Conservation (phyloP, 2,888 invertebrate species). For the Carpatolechia fugitivella region DNA sequence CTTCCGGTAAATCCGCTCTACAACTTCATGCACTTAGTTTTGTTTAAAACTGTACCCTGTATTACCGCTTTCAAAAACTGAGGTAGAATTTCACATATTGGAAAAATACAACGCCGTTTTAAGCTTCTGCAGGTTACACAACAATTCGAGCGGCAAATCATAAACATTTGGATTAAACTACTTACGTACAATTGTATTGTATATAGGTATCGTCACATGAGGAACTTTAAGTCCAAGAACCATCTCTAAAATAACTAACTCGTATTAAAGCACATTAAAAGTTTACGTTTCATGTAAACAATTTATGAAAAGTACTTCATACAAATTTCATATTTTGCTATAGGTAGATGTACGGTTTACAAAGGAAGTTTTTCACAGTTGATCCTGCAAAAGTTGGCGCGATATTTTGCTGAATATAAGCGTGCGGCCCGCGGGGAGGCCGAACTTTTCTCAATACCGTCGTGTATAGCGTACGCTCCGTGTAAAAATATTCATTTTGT, state of each 20-base stretch:
- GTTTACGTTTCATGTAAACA: background rate
- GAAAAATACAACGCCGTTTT: background rate
- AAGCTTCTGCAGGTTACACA: background rate
- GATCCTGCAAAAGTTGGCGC: conserved; percentile 51
- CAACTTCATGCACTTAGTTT: conserved; percentile 72
- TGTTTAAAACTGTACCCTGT: conserved; percentile 52
- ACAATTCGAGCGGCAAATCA: no score
- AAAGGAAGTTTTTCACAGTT: conserved; percentile 36
- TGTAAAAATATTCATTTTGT: conserved; percentile 65
- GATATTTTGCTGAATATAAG: conserved; percentile 61
- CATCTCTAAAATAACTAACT: background rate
- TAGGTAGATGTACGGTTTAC: conserved; percentile 43
- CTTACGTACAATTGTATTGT: no score
- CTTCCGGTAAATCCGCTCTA: conserved; percentile 77
- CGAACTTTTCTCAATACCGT: conserved; percentile 44
- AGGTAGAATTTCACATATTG: background rate
- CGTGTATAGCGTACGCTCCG: conserved; percentile 41
- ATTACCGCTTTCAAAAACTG: conserved; percentile 33
- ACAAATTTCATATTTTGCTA: background rate
- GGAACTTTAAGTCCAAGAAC: background rate
- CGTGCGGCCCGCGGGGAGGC: conserved; percentile 45
- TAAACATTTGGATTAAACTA: no score
- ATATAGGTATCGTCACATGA: no score
- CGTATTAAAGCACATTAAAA: background rate
- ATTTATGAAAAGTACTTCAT: background rate